phyloP scores from a whole-genome alignment of 1,140 invertebrate genomes.

The Aethina tumida region DNA sequence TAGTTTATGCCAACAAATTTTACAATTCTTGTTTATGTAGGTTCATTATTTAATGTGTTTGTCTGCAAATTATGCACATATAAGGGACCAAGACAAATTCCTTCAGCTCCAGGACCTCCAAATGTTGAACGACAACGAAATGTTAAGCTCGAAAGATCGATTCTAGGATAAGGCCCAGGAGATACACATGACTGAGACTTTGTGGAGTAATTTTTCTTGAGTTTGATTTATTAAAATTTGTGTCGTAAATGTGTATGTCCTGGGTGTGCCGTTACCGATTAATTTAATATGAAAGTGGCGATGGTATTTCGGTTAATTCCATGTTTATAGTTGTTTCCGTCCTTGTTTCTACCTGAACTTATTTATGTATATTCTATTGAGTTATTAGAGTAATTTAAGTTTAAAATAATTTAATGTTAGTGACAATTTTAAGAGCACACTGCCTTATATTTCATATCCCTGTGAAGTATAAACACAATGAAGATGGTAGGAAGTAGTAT shows the following conservation, averaged over 20 bases:
- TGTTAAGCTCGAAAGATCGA: constrained; percentile 62
- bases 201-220: constrained; percentile 18
- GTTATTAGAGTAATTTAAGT: no score
- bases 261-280: no score
- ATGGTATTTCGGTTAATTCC: no score
- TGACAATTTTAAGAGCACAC: no score
- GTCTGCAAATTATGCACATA: constrained; percentile 91
- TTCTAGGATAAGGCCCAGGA: constrained; percentile 74
- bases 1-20: neutral
- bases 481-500: no score
- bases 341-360: no score
- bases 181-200: constrained; percentile 39
- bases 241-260: constrained; percentile 8
- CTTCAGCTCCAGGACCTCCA: constrained; percentile 84
- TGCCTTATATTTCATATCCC: no score
- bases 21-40: constrained; percentile 32
- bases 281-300: no score
- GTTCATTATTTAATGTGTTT: constrained; percentile 91
- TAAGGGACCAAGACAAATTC: constrained; percentile 86
- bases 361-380: no score
- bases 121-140: constrained; percentile 69
- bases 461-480: no score
- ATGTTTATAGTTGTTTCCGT: no score
- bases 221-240: constrained; percentile 1
- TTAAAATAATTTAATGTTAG: no score